phyloP scores from a whole-genome alignment of 64 coral and sea anemone species.

The Trachythela sp. region DNA sequence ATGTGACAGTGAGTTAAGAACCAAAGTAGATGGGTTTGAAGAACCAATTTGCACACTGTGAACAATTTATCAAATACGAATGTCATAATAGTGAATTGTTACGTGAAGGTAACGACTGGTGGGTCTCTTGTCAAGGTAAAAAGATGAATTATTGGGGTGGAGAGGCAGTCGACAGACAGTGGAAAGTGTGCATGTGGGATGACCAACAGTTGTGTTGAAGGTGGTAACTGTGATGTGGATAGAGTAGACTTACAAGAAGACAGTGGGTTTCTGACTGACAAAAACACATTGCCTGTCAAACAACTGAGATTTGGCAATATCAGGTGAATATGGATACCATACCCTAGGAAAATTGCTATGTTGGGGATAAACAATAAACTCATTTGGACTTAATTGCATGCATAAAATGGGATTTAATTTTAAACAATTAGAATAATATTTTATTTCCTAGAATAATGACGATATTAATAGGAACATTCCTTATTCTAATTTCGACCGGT shows the following conservation, averaged over 20 bases:
- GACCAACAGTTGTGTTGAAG: neutral
- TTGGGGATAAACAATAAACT: neutral
- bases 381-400: too few relatives aligned
- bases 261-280: neutral
- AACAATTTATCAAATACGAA: constrained; percentile 37
- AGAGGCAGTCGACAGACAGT: neutral
- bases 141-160: constrained; percentile 40
- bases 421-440: too few relatives aligned
- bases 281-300: neutral
- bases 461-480: too few relatives aligned
- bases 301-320: neutral
- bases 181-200: constrained; percentile 16
- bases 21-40: neutral
- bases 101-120: neutral
- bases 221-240: neutral
- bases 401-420: too few relatives aligned
- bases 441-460: too few relatives aligned
- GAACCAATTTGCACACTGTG: neutral
- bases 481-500: too few relatives aligned
- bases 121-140: constrained; percentile 19
- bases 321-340: neutral
- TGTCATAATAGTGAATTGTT: neutral
- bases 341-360: neutral
- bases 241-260: neutral
- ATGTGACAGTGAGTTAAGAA: neutral